Base-by-base conservation (phyloP, 2,888 invertebrate genomes). In the Pimpla rufipes region DNA sequence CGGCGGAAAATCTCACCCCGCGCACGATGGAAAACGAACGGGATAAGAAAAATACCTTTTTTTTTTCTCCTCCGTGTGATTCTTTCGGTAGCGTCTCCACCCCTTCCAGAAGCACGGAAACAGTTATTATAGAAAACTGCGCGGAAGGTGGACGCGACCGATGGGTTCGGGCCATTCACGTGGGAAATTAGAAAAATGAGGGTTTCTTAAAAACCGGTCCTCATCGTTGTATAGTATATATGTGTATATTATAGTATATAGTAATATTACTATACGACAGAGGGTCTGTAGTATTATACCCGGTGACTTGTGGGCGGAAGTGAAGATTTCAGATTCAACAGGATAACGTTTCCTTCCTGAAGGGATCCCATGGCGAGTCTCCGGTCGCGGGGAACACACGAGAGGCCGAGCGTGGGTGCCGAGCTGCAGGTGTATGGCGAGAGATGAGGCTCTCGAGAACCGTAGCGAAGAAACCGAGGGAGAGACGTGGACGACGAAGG, bases 341-440 rank as follows among this genome's bases (percentile, higher is more conserved):
- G 89, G 87, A 87, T 87, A 88, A 85, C 85, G 85, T 88, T 89
- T 90, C 89, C 89, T 90, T 90, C 87, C 89, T 88, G 88, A 73
- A 75, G 70, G 85, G 59, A 87, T 88, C 87, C 85, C 85, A 88
- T 85, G 85, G 81, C 80, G 76, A 73, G 73, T 68, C 73, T 79
- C 80, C 83, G 35, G 77, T 68, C n/a, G 37, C 7, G 6, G 29
- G 47, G 5, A 47, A 5, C 57, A 67, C 11, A 62, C 47, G 62
- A 77, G 77, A 78, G 40, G 23, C 62, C 68, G 37, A 85, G 87
- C 87, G 88, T 89, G 91, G 89, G 88, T 88, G 88, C n/a, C 83
- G 73, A 83, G 85, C 85, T 89, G 91, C 91, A 91, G 91, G 91
- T 93, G 92, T 87, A 91, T 89, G 86, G 77, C 74, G 70, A 57